phyloP scores from a whole-genome alignment of 2,888 invertebrate species.

The Drosophila aldrichi region DNA sequence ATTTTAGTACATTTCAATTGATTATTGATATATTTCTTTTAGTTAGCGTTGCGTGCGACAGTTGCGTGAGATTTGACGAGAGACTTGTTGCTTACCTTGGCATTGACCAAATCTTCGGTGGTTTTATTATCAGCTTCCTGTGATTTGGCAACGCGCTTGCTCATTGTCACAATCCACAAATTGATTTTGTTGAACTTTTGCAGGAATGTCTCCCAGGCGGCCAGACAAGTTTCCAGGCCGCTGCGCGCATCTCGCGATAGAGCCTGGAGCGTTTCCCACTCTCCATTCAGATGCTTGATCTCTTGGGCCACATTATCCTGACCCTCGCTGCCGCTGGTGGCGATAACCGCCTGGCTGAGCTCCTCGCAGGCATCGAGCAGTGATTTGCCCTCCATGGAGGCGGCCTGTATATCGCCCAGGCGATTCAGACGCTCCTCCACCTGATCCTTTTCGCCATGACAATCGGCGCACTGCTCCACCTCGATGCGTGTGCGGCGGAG shows the following conservation, averaged over 20 bases:
- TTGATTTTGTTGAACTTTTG: constrained; percentile 90
- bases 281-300: constrained; percentile 91
- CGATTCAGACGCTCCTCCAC: constrained; percentile 91
- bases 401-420: constrained; percentile 89
- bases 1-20: constrained; percentile 49
- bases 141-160: constrained; percentile 88
- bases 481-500: constrained; percentile 92
- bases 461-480: constrained; percentile 93
- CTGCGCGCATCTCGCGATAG: constrained; percentile 92
- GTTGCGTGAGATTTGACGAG: constrained; percentile 44
- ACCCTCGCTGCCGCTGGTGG: constrained; percentile 93
- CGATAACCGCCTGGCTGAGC: constrained; percentile 90
- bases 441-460: constrained; percentile 93
- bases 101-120: constrained; percentile 91
- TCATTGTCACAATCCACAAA: constrained; percentile 90
- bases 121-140: constrained; percentile 91
- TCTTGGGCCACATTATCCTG: constrained; percentile 93
- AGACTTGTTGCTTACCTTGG: constrained; percentile 87
- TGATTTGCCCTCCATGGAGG: constrained; percentile 90
- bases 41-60: constrained; percentile 70
- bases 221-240: constrained; percentile 90
- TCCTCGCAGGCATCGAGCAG: constrained; percentile 91
- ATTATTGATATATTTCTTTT: constrained; percentile 26
- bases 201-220: constrained; percentile 93
- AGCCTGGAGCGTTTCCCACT: constrained; percentile 93